phyloP scores from a whole-genome alignment of 1,140 invertebrate genomes.

The Sitobion miscanthi region DNA sequence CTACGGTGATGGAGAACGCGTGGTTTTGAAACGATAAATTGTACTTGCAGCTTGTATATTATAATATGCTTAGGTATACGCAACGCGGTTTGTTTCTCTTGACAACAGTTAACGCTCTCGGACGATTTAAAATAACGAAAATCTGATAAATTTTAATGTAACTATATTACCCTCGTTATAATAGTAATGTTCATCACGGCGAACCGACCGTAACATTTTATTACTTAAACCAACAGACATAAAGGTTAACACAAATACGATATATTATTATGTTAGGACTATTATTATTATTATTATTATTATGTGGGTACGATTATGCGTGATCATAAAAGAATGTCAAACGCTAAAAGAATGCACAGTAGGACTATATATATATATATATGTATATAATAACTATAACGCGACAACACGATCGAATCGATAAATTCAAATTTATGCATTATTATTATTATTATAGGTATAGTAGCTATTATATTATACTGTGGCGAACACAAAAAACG shows the following conservation, averaged over 20 bases:
- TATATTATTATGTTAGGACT: no score
- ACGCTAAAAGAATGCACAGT: neutral
- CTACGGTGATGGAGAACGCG: neutral
- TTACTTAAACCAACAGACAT: neutral
- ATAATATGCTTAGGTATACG: neutral
- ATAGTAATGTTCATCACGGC: neutral
- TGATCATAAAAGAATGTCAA: neutral
- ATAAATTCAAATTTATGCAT: neutral
- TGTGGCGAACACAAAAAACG: neutral
- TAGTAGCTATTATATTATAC: neutral
- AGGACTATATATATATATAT: neutral
- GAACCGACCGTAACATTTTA: neutral
- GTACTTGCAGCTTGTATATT: no score
- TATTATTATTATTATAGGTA: neutral
- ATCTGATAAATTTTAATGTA: neutral
- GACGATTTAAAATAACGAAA: neutral
- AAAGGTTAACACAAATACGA: no score
- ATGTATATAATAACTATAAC: neutral
- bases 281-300: no score
- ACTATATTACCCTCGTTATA: neutral
- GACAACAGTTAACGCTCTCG: neutral
- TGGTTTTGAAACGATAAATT: neutral
- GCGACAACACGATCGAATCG: neutral
- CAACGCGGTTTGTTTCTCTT: neutral
- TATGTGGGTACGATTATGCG: no score